A percentile compares a stretch with the other conserved stretches of the same genome.
phyloP scores from a whole-genome alignment of 2,113 vertebrate genomes.

The Ia io region DNA sequence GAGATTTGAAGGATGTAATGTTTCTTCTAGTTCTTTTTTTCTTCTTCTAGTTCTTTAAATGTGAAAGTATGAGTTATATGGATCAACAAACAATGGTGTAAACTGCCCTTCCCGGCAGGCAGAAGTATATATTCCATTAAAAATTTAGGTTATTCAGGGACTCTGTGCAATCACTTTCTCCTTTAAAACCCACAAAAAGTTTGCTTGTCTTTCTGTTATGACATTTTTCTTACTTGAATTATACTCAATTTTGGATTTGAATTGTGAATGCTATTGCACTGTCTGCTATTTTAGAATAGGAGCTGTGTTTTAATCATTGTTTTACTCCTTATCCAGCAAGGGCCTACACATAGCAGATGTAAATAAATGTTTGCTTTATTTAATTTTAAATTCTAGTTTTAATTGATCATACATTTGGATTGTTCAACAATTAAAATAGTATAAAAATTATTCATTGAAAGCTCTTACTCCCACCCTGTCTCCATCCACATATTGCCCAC shows the following conservation, averaged over 20 bases:
- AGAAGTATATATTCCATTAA: not conserved
- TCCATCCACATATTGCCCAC: not conserved
- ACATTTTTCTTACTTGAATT: constrained; percentile 29
- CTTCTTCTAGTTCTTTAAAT: constrained; percentile 47
- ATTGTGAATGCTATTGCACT: not conserved
- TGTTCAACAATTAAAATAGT: not conserved
- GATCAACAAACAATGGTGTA: constrained; percentile 55
- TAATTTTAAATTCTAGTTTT: not conserved
- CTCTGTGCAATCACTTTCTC: not conserved
- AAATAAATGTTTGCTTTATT: not conserved
- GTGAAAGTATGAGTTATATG: constrained; percentile 48
- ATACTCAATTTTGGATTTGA: constrained; percentile 24
- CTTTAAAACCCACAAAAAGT: not conserved
- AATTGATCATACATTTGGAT: not conserved
- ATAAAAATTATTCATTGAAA: not conserved
- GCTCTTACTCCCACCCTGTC: not conserved
- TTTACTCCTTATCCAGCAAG: not conserved
- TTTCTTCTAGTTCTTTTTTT: constrained; percentile 24
- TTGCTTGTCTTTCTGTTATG: not conserved
- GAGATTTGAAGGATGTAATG: constrained; percentile 52
- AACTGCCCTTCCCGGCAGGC: not conserved
- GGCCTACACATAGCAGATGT: not conserved
- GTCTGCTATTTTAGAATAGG: not conserved
- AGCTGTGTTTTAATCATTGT: not conserved
- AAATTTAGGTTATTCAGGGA: not conserved